Evolutionary conservation across 1,140 invertebrate species (phyloP).

Genomic region (Psix sp.): DNA sequence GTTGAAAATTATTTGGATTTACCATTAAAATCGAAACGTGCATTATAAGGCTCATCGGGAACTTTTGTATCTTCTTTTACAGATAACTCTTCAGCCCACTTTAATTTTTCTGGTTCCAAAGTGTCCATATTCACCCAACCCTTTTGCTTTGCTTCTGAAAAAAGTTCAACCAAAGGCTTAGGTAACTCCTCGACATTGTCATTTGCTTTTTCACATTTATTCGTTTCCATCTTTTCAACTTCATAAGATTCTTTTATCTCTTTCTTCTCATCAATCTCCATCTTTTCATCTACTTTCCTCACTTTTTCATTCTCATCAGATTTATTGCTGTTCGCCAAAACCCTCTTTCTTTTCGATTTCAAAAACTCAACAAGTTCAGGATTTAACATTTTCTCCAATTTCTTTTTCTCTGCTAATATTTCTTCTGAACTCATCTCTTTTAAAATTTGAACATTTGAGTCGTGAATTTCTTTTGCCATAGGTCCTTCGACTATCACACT

Average conservation of each 20-base stretch:
- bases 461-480: slow-evolving; percentile 80
- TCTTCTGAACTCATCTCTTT: slow-evolving; percentile 84
- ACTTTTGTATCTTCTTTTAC: slow-evolving; percentile 65
- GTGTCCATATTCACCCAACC: slow-evolving; percentile 90
- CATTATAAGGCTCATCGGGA: slow-evolving; percentile 81
- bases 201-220: slow-evolving; percentile 4
- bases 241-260: slow-evolving; percentile 20
- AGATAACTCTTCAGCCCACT: slow-evolving; percentile 87
- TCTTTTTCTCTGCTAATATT: slow-evolving; percentile 85
- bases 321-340: slow-evolving; percentile 8
- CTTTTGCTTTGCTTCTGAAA: slow-evolving; percentile 80
- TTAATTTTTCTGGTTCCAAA: slow-evolving; percentile 88
- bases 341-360: slow-evolving; percentile 76
- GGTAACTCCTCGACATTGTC: slow-evolving; percentile 54
- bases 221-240: slow-evolving; percentile 17
- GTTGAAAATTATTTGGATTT: slow-evolving; percentile 35
- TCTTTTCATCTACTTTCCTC: slow-evolving; percentile 15
- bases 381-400: slow-evolving; percentile 81
- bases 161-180: slow-evolving; percentile 79
- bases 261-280: slow-evolving; percentile 40
- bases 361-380: slow-evolving; percentile 83
- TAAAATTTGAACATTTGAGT: slow-evolving; percentile 84
- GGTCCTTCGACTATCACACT: slow-evolving; percentile 50
- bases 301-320: slow-evolving; percentile 12
- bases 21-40: slow-evolving; percentile 81